Evolutionary conservation across 2,113 vertebrate species (phyloP), one percentile per base, ranked within the genome.

Genomic region (Misgurnus mizolepis): DNA sequence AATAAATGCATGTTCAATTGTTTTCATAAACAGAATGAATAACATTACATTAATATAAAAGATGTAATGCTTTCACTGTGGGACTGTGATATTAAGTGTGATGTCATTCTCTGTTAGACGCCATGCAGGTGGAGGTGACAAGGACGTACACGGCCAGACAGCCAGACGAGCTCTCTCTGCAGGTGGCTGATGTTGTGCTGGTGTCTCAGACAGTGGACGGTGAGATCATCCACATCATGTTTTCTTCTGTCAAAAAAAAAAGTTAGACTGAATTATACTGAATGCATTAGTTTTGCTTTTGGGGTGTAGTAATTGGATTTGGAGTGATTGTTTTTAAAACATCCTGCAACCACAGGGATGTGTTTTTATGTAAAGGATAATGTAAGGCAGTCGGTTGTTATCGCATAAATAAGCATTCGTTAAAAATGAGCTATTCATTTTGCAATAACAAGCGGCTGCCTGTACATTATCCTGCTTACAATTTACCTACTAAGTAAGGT

Each of bases 131-230:
- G 69, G 97, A 98, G 87, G 93, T 95, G 91, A 91, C 90, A 72
- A 89, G 96, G 11, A 97, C 96, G 0, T 98, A 97, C 85, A 98
- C 96, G 0, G 94, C 96, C 67, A 96, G 94, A 86, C 97, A 99
- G 90, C 93, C 96, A 0, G 98, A 99, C 1, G 98, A 99, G 64
- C 87, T 99, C 7, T 96, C 96, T 2, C 93, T 99, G 22, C 98
- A 99, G 83, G 94, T 96, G 45, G 95, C 97, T 0, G 98, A 99
- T 1, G 98, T 99, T n/a, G 97, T 98, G 71, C 81, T 99, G 69
- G 89, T 99, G 9, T 96, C 95, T 7, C 96, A 99, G 58, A 91
- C 89, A 0, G 93, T 95, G 0, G 92, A 98, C 0, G 96, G 71
- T 74, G 56, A 74, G 71, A 61, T 27, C 34, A 8, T 6, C 39